Conservation (phyloP, 37 sponge, comb jelly and placozoan species). For the Ianthella basta region DNA sequence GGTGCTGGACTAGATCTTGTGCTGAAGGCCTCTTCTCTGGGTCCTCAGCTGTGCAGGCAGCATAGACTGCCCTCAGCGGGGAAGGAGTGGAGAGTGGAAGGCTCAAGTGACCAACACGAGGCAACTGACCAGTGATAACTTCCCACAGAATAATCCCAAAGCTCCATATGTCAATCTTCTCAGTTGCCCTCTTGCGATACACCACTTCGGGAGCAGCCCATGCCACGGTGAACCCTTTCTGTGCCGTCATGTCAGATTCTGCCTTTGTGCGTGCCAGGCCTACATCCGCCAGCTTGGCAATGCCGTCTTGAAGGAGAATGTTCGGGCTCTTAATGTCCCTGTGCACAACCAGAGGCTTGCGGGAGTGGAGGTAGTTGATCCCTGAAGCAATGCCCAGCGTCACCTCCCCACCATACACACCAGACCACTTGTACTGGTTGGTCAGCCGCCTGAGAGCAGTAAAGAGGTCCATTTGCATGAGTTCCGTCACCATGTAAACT, state of each 20-base stretch:
- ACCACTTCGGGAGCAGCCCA: constrained; percentile 97
- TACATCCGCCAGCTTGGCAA: constrained; percentile 94
- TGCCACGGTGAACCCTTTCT: constrained; percentile 86
- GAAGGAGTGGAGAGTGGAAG: constrained; percentile 48
- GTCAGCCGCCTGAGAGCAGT: constrained; percentile 51
- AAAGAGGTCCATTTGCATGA: constrained; percentile 88
- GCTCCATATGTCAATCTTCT: constrained; percentile 96
- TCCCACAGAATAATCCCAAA: constrained; percentile 92
- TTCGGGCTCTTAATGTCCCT: constrained; percentile 94
- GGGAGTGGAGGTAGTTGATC: constrained; percentile 85
- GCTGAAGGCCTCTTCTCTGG: constrained; percentile 70
- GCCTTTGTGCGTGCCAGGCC: constrained; percentile 85
- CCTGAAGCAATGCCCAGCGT: constrained; percentile 79
- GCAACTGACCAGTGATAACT: constrained; percentile 77
- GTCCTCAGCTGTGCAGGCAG: constrained; percentile 60
- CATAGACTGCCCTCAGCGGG: constrained; percentile 46
- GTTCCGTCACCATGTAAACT: constrained; percentile 92
- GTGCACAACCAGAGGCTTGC: constrained; percentile 84
- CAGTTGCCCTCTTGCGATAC: constrained; percentile 81
- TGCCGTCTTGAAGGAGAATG: constrained; percentile 71
- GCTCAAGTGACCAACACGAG: constrained; percentile 66
- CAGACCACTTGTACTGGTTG: constrained; percentile 72
- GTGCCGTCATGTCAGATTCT: constrained; percentile 90
- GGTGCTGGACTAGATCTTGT: constrained; percentile 31
- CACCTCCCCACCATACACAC: constrained; percentile 66